phyloP scores from a whole-genome alignment of 1,140 invertebrate species.

The Lasioglossum albipes region DNA sequence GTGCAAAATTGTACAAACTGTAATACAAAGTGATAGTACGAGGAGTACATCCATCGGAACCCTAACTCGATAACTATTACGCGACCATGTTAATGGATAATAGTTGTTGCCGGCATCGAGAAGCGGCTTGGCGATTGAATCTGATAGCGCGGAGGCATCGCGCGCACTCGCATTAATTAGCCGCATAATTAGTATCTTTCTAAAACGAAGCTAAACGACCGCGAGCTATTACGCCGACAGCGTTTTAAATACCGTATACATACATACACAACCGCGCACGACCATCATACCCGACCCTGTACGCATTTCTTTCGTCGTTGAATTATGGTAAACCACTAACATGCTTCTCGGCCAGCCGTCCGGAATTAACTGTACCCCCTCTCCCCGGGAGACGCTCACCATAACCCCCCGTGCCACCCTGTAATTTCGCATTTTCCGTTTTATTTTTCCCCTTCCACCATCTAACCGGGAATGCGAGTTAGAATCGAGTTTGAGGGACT shows the following conservation, averaged over 20 bases:
- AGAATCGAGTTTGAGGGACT: not conserved
- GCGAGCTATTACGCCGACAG: not conserved
- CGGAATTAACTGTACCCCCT: constrained; percentile 14
- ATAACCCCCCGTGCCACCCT: not conserved
- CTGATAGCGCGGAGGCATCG: not conserved
- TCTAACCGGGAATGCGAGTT: not conserved
- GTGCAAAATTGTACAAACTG: too few relatives aligned
- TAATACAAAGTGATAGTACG: too few relatives aligned
- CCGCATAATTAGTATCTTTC: constrained; percentile 14
- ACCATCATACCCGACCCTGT: not conserved
- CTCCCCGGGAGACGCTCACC: not conserved
- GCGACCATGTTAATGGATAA: not conserved
- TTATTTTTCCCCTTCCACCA: not conserved
- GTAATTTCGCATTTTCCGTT: constrained; percentile 3
- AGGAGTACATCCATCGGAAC: not conserved
- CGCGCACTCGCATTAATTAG: constrained; percentile 16
- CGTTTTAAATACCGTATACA: not conserved
- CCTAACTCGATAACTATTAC: not conserved
- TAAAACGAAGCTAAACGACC: constrained; percentile 20
- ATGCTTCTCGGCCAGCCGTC: not conserved
- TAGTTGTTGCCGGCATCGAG: not conserved
- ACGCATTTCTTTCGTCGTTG: constrained; percentile 9
- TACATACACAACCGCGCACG: too few relatives aligned
- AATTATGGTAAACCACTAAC: constrained; percentile 21
- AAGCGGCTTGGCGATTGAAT: not conserved